Base-by-base conservation (phyloP, 2,888 invertebrate genomes). In the Zygothrica quintamaculata region DNA sequence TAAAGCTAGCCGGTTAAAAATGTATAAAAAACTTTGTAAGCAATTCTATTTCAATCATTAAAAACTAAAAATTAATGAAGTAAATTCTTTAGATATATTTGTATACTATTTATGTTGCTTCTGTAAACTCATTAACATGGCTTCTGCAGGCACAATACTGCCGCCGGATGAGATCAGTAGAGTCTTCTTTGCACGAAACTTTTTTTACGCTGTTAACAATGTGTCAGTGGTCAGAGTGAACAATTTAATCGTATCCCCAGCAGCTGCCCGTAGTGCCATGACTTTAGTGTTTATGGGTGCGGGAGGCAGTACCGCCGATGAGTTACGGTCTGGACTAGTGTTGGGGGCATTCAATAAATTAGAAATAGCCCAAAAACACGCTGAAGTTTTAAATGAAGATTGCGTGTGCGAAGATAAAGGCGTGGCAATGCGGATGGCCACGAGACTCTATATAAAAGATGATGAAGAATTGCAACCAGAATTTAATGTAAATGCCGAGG, bases 271-370 rank as follows among this genome's bases (percentile, higher is more conserved):
- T 88, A 88, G 95, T 65, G 93, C 94, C 0, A 87, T 96, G 65
- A 94, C 94, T 0, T 92, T 96, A 76, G 90, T 96, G 0, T 94
- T 93, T 51, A 94, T 95, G 89, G 96, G 95, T 0, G 93, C 95
- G 0, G 91, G 92, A 1, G 93, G 93, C 0, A 71, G 89, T 25
- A 78, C 72, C 3, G 81, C 81, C 0, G 57, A 51, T 0, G 87
- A 87, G 46, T 26, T 87, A 11, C 66, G 82, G 4, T 50, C 46
- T 0, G 71, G 64, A 0, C 52, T 87, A 3, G 33, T 71, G 3
- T 43, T 87, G 18, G 52, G 77, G 0, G 47, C 42, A 0, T 66
- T 80, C 1, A 58, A 73, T 11, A 74, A 76, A 13, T 26, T 60
- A 0, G 56, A 51, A 5, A 72, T 88, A 4, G 84, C 85, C 26